These are phyloP conservation scores for Amiota communis DNA, from an alignment of 2,888 invertebrate genomes.

Conservation along the genomic window DNA sequence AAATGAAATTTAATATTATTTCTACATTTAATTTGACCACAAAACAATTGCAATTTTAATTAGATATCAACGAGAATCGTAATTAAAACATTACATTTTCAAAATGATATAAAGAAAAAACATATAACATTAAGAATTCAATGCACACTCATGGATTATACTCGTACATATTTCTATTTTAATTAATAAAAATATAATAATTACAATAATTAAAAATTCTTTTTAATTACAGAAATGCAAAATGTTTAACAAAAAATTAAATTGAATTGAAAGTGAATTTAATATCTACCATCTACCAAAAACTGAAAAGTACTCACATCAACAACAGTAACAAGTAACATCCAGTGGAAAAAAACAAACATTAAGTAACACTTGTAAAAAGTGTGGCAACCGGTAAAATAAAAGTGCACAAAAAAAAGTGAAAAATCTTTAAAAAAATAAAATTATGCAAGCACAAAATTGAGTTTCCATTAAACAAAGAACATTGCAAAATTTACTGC, in stretches of 20 bases:
- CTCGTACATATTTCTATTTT: too few relatives aligned
- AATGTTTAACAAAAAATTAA: too few relatives aligned
- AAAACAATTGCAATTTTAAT: slow-evolving; percentile 23
- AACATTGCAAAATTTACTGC: neutral
- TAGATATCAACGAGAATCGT: slow-evolving; percentile 1
- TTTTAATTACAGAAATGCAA: too few relatives aligned
- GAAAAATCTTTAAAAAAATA: neutral
- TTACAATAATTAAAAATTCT: too few relatives aligned
- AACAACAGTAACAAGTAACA: slow-evolving; percentile 37
- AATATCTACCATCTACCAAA: too few relatives aligned
- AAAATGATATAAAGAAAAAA: neutral
- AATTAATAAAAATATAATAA: too few relatives aligned
- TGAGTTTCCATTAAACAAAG: neutral
- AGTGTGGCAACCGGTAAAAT: neutral
- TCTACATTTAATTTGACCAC: neutral
- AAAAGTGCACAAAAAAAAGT: too few relatives aligned
- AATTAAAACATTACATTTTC: slow-evolving; percentile 4
- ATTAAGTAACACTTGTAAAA: slow-evolving; percentile 25
- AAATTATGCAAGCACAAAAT: slow-evolving; percentile 17
- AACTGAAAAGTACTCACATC: slow-evolving; percentile 34
- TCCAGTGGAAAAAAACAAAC: neutral
- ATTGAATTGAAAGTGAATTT: slow-evolving; percentile 34
- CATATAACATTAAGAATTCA: too few relatives aligned
- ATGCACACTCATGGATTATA: too few relatives aligned
- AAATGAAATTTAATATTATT: neutral